Percentiles rank a stretch among this genome's conserved stretches.
Evolutionary conservation across 2,113 vertebrate genomes (phyloP).

Genomic region (Tyrannus savana): DNA sequence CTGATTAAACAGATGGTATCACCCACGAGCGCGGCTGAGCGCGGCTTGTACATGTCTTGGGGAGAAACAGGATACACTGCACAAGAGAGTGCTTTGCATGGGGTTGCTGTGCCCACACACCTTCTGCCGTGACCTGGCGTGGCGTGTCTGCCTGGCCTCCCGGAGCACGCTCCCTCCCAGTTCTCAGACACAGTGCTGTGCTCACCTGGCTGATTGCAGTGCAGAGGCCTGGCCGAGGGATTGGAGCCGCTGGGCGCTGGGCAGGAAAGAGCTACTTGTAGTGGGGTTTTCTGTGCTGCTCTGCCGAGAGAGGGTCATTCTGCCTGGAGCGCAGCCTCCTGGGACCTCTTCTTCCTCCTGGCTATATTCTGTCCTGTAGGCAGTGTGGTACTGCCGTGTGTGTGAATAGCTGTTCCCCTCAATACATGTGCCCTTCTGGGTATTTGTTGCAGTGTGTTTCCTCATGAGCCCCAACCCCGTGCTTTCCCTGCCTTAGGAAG

Average conservation of each 20-base stretch:
- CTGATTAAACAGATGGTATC: conserved; percentile 29
- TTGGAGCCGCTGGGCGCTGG: accelerated
- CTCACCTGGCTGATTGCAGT: background rate
- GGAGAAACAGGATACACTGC: conserved; percentile 25
- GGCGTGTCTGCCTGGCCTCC: background rate
- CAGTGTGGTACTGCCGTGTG: background rate
- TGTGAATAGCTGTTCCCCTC: background rate
- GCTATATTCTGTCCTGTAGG: background rate
- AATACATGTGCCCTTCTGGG: accelerated
- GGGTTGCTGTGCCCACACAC: background rate
- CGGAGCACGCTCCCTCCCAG: background rate
- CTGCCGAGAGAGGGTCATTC: background rate
- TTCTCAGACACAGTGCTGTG: background rate
- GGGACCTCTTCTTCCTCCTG: background rate
- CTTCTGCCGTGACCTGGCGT: background rate
- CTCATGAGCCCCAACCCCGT: background rate
- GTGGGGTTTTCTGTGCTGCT: background rate
- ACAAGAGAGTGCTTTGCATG: background rate
- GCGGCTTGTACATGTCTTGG: background rate
- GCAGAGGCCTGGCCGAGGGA: background rate
- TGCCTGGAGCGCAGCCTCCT: background rate
- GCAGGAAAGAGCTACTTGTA: background rate
- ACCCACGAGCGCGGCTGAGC: accelerated
- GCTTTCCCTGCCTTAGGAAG: background rate
- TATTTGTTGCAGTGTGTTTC: background rate